phyloP scores from a whole-genome alignment of 2,888 invertebrate species.

The Drosophila pegasa region DNA sequence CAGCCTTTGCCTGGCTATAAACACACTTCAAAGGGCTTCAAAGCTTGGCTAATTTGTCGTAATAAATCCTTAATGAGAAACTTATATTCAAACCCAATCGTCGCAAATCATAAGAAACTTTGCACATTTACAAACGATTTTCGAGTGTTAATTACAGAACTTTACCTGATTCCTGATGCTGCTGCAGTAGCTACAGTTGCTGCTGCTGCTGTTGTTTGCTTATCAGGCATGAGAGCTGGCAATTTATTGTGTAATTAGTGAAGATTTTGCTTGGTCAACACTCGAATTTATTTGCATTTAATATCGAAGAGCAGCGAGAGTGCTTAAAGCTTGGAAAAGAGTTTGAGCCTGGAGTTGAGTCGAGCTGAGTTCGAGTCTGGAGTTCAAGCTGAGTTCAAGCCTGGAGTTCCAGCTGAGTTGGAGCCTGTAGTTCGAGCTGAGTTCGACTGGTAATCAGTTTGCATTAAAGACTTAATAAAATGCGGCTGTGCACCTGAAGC shows the following conservation, averaged over 20 bases:
- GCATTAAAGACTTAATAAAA: conserved; percentile 49
- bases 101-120: background rate
- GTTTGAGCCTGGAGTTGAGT: background rate
- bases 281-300: conserved; percentile 29
- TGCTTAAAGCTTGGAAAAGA: background rate
- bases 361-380: too few species aligned
- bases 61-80: background rate
- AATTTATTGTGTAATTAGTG: conserved; percentile 28
- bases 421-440: too few species aligned
- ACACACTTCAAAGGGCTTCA: background rate
- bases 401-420: too few species aligned
- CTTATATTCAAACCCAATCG: background rate
- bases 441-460: conserved; percentile 31
- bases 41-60: background rate
- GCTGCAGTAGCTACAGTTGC: background rate
- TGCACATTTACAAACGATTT: background rate
- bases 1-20: background rate
- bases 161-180: background rate
- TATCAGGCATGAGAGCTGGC: background rate
- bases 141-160: conserved; percentile 2
- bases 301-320: conserved; percentile 16
- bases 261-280: conserved; percentile 21
- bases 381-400: too few species aligned
- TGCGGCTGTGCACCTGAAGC: conserved; percentile 43
- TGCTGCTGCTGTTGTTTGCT: background rate